phyloP scores from a whole-genome alignment of 2,888 invertebrate genomes.

The Chrysodeixis includens region DNA sequence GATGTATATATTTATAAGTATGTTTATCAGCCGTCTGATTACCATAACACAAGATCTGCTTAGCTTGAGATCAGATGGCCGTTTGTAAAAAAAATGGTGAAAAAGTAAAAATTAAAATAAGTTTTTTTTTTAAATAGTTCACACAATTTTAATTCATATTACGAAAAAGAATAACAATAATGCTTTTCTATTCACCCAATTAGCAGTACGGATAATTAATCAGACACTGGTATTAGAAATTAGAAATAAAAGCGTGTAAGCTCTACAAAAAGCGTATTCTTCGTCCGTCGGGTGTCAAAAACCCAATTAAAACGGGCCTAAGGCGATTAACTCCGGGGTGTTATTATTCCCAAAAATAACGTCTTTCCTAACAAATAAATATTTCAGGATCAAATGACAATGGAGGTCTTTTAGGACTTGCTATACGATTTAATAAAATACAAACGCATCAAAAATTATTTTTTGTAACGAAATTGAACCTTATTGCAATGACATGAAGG shows the following conservation, averaged over 20 bases:
- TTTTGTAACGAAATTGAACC: neutral
- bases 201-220: neutral
- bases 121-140: too few relatives aligned
- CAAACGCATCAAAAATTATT: neutral
- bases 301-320: constrained; percentile 47
- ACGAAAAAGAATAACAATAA: too few relatives aligned
- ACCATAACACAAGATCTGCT: too few relatives aligned
- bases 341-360: constrained; percentile 20
- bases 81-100: too few relatives aligned
- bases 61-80: too few relatives aligned
- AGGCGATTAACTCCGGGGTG: constrained; percentile 21
- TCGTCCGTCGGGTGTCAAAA: constrained; percentile 19
- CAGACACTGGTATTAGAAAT: neutral
- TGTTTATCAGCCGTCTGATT: too few relatives aligned
- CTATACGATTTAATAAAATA: constrained; percentile 17
- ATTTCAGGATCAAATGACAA: constrained; percentile 21
- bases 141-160: too few relatives aligned
- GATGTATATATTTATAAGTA: too few relatives aligned
- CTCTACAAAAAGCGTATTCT: constrained; percentile 8
- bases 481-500: neutral
- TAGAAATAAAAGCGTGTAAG: neutral
- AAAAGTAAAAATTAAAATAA: too few relatives aligned
- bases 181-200: neutral
- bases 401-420: constrained; percentile 23
- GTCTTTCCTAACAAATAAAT: constrained; percentile 23